Evolutionary conservation across 1,140 invertebrate species (phyloP).

Genomic region (Drosophila sproati): DNA sequence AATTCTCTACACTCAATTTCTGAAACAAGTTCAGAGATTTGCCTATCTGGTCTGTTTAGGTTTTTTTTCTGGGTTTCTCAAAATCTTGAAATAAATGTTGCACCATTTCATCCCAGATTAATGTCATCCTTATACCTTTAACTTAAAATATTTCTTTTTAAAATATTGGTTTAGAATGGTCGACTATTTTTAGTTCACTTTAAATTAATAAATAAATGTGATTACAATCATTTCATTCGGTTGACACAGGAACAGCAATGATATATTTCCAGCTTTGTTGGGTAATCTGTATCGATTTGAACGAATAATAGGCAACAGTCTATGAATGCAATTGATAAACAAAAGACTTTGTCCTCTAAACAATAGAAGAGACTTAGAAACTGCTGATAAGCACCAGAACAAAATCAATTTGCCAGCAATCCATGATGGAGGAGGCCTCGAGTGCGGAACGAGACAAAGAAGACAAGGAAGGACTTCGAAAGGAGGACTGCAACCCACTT

Average conservation of each 20-base stretch:
- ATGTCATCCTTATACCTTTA: background rate
- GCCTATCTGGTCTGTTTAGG: no score
- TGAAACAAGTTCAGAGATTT: no score
- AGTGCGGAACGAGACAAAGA: background rate
- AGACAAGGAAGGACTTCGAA: background rate
- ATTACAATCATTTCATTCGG: no score
- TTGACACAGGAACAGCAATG: background rate
- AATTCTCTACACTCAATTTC: no score
- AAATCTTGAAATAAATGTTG: no score
- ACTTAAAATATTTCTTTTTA: no score
- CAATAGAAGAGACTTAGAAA: conserved; percentile 6
- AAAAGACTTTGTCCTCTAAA: conserved; percentile 30
- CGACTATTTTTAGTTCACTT: no score
- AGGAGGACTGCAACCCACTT: background rate
- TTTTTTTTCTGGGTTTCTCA: no score
- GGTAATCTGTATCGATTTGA: conserved; percentile 36
- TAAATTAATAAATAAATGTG: no score
- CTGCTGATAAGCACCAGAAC: conserved; percentile 47
- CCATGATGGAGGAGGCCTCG: conserved; percentile 3
- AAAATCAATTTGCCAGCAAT: conserved; percentile 59
- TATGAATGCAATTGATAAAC: conserved; percentile 35
- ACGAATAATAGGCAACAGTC: conserved; percentile 35
- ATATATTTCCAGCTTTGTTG: conserved; percentile 13
- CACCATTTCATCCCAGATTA: background rate
- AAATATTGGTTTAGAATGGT: no score